These are phyloP conservation scores for Enchytraeus crypticus DNA, from an alignment of 2,888 invertebrate species.

Conservation along the genomic window DNA sequence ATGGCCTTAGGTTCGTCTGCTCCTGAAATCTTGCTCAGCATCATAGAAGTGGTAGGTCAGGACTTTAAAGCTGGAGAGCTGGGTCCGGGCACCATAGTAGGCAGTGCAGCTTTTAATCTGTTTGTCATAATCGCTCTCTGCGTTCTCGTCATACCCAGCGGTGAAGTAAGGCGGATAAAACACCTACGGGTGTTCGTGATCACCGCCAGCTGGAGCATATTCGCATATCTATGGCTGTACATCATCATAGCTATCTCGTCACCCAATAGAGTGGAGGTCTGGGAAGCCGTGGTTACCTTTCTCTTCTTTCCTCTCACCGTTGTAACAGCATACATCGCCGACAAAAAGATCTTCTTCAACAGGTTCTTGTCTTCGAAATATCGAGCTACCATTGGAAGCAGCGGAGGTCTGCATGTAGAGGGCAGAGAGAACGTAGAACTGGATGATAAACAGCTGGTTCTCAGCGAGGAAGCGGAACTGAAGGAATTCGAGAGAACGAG, in stretches of 20 bases:
- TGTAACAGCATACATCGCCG: conserved; percentile 89
- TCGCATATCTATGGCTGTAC: conserved; percentile 98
- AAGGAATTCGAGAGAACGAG: conserved; percentile 80
- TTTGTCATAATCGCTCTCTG: conserved; percentile 96
- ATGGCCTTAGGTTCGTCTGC: conserved; percentile 99
- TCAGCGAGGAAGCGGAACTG: conserved; percentile 53
- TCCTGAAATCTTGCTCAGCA: conserved; percentile 91
- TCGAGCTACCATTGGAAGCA: conserved; percentile 64
- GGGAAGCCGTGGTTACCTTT: conserved; percentile 93
- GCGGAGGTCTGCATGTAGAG: conserved; percentile 33
- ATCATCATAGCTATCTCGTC: conserved; percentile 80
- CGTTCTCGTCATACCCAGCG: conserved; percentile 77
- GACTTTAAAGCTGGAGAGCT: conserved; percentile 85
- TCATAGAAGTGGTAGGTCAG: conserved; percentile 87
- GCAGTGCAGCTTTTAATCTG: conserved; percentile 94
- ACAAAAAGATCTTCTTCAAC: conserved; percentile 56
- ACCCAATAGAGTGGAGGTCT: conserved; percentile 81
- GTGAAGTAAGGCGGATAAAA: conserved; percentile 84
- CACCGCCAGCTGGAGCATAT: conserved; percentile 93
- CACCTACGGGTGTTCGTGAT: conserved; percentile 94
- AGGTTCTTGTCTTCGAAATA: conserved; percentile 67
- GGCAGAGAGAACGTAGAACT: conserved; percentile 33
- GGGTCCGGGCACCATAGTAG: conserved; percentile 96
- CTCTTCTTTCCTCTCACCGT: conserved; percentile 94
- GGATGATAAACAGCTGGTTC: conserved; percentile 50